Evolutionary conservation across 2,888 invertebrate species (phyloP), one percentile per base, ranked within the genome.

Genomic region (Eledone cirrhosa): DNA sequence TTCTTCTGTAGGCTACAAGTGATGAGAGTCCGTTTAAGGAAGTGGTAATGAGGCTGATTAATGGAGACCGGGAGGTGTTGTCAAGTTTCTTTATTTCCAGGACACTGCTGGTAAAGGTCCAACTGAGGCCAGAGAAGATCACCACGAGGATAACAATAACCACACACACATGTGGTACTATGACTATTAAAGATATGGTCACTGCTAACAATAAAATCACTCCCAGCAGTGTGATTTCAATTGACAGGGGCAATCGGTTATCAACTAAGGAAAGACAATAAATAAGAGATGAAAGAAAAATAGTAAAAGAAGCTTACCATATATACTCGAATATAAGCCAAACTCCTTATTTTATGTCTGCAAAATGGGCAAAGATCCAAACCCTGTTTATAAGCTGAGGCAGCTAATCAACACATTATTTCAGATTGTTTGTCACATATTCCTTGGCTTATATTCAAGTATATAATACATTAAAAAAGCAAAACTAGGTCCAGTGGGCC

Each of bases 101-200:
- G 53, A 91, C 89, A 75, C 91, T 91, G 3, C 88, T 86, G 13
- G 90, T 86, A 85, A 91, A 92, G 78, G 90, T 85, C 19, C 85
- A 82, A 77, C 90, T 89, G 47, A 91, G 87, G 8, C 91, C 75
- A 27, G 88, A 77, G 82, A 92, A 91, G 11, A 90, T 80, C 41
- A 85, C 80, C 67, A 87, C 82, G 22, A 92, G 84, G 7, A 91
- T 91, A 19, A 91, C 78, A 59, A 89, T 85, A 27, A 90, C 89
- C 31, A 91, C 79, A 41, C 91, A 86, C 80, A 92, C 91, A 83
- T 87, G 88, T 90, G 96, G 96, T 77, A 97, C 97, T 83, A 96
- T 95, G 87, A 93, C 93, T 92, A 94, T 94, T 86, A 97, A 94
- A 19, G 97, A 96, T 84, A 96, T 80, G 81, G 97, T 94, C 80